Evolutionary conservation across 2,113 vertebrate species (phyloP).

Genomic region (Pituophis catenifer): DNA sequence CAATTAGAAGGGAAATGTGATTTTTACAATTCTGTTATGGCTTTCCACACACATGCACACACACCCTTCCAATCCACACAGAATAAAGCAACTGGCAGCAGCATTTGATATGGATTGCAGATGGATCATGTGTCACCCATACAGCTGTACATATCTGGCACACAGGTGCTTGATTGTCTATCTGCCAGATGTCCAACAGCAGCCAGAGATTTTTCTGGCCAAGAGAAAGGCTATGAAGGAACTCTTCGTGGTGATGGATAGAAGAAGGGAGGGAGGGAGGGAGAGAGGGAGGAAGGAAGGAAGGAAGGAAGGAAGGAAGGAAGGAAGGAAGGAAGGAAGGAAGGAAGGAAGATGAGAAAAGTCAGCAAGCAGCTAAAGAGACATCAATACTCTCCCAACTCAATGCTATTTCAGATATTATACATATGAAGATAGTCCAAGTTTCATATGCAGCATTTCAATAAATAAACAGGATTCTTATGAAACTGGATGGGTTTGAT

Average conservation of each 20-base stretch:
- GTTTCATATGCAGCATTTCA: neutral
- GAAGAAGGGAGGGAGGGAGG: neutral
- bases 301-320: neutral
- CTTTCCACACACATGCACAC: conserved; percentile 10
- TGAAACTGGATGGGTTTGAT: neutral
- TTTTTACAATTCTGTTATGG: conserved; percentile 28
- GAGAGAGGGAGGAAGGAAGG: neutral
- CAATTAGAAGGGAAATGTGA: conserved; percentile 22
- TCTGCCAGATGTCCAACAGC: conserved; percentile 61
- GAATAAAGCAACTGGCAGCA: conserved; percentile 46
- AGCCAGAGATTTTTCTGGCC: conserved; percentile 27
- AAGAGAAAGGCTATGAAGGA: conserved; percentile 9
- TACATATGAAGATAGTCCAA: neutral
- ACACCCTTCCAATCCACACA: conserved; percentile 35
- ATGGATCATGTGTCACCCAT: conserved; percentile 52
- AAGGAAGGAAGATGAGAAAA: neutral
- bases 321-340: accelerated
- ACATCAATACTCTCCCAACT: conserved; percentile 11
- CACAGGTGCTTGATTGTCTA: conserved; percentile 51
- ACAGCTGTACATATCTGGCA: conserved; percentile 68
- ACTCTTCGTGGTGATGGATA: conserved; percentile 28
- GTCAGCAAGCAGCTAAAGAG: neutral
- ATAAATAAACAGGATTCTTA: neutral
- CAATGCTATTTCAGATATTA: neutral
- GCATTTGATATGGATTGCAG: conserved; percentile 41